These are phyloP conservation scores for Hirtodrosophila confusa DNA, from an alignment of 2,888 invertebrate species.

Conservation along the genomic window DNA sequence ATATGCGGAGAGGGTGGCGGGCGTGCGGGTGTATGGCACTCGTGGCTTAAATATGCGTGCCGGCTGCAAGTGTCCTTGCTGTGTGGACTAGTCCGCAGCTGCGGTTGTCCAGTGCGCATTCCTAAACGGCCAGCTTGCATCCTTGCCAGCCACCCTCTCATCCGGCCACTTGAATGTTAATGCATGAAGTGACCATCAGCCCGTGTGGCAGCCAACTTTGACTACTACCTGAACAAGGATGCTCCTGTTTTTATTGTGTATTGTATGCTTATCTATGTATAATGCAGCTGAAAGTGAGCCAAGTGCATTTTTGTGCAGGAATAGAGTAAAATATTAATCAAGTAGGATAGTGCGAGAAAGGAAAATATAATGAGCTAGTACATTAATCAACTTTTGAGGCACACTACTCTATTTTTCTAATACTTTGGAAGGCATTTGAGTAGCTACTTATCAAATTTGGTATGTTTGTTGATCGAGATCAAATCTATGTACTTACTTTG, in stretches of 20 bases:
- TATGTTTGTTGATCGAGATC: no score
- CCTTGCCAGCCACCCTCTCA: constrained; percentile 8
- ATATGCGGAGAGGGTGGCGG: not conserved
- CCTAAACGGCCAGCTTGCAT: constrained; percentile 28
- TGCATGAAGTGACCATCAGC: constrained; percentile 30
- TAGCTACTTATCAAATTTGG: no score
- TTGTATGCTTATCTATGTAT: constrained; percentile 8
- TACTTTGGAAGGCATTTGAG: no score
- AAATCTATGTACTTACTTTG: no score
- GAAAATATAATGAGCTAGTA: no score
- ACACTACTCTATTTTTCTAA: no score
- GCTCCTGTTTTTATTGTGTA: constrained; percentile 1
- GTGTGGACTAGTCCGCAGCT: constrained; percentile 4
- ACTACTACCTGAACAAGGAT: not conserved
- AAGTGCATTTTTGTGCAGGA: no score
- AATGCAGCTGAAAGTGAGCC: no score
- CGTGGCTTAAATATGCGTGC: constrained; percentile 53
- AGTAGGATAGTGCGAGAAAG: no score
- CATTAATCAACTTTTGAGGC: no score
- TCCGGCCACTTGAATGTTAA: constrained; percentile 41
- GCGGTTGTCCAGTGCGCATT: constrained; percentile 35
- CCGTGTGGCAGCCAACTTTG: constrained; percentile 6
- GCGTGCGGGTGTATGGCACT: not conserved
- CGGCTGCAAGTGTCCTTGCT: constrained; percentile 27
- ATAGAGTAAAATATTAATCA: no score